Base-by-base conservation (phyloP, 2,113 vertebrate species). In the Burhinus oedicnemus region DNA sequence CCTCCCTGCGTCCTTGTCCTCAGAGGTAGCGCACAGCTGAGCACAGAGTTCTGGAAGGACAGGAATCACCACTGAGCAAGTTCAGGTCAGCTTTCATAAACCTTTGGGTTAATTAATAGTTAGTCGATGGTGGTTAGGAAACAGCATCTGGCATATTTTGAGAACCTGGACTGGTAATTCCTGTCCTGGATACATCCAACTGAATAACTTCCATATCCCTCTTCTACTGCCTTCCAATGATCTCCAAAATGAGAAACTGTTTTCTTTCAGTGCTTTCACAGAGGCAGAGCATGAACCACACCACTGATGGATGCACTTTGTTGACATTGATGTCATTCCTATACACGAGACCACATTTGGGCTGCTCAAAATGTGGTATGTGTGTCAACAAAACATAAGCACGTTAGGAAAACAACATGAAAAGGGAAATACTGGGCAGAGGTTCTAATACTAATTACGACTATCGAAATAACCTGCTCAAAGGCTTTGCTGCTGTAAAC, bases 41-140 rank as follows among this genome's bases (percentile, higher is more conserved):
- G 72, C 47, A 27, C 22, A 47, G 52, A 3, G 27, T 60, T 91
- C 93, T 79, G 66, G 96, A 91, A 95, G 62, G 78, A 90, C 91
- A 95, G 78, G 89, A 96, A 94, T 82, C 74, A 30, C 87, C 93
- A 69, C 62, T 69, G 45, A 90, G 82, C 57, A 91, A 12, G 69
- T 54, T 45, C 11, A 29, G 15, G 22, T 60, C 62, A 38, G 82
- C 62, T 65, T 91, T 91, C 49, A 65, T 71, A 54, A 87, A 44
- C 44, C 36, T 76, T 52, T 70, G 36, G 16, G 34, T 72, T 95
- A 93, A 95, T 94, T 85, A 85, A 36, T 81, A 91, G 55, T 62
- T 87, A 82, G 74, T 51, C 1, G 0, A 1, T 42, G 17, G 70
- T 62, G 74, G 66, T 72, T 66, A 83, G 34, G 85, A 94, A 91